Percentiles rank a stretch among this genome's conserved stretches.
Evolutionary conservation across 1,140 invertebrate species (phyloP).

Genomic region (Yoshiicerus persimilis): DNA sequence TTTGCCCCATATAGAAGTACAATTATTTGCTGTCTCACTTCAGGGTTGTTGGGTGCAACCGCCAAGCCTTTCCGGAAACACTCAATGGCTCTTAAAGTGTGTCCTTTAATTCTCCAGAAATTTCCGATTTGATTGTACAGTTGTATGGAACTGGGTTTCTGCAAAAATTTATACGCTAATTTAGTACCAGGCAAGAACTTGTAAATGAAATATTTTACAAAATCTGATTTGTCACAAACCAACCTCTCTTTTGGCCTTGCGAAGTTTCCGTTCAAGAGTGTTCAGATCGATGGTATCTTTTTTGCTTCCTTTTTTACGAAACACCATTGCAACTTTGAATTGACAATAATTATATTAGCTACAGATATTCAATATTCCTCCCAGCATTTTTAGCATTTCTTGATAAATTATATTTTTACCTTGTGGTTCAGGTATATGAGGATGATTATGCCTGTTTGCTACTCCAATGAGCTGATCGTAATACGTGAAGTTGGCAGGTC

Average conservation of each 20-base stretch:
- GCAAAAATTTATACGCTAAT: constrained; percentile 35
- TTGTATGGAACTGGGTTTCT: constrained; percentile 82
- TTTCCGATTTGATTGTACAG: constrained; percentile 87
- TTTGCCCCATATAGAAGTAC: not conserved
- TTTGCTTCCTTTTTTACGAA: constrained; percentile 69
- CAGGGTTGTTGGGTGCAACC: constrained; percentile 81
- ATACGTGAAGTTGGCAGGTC: constrained; percentile 73
- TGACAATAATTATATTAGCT: not conserved
- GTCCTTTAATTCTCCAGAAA: constrained; percentile 77
- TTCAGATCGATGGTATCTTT: constrained; percentile 74
- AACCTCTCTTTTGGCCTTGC: constrained; percentile 77
- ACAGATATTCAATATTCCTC: not conserved
- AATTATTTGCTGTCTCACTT: constrained; percentile 58
- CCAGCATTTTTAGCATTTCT: too few relatives aligned
- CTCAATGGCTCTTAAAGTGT: constrained; percentile 79
- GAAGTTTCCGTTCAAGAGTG: constrained; percentile 71
- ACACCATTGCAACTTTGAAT: constrained; percentile 68
- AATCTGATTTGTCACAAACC: not conserved
- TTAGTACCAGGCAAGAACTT: constrained; percentile 36
- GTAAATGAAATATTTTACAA: not conserved
- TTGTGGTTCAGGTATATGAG: constrained; percentile 66
- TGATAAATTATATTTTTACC: too few relatives aligned
- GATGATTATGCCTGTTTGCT: constrained; percentile 69
- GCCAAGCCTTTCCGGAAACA: constrained; percentile 81
- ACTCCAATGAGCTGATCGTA: constrained; percentile 84